Evolutionary conservation across 2,888 invertebrate genomes (phyloP).

Genomic region (Cephonodes hylas): DNA sequence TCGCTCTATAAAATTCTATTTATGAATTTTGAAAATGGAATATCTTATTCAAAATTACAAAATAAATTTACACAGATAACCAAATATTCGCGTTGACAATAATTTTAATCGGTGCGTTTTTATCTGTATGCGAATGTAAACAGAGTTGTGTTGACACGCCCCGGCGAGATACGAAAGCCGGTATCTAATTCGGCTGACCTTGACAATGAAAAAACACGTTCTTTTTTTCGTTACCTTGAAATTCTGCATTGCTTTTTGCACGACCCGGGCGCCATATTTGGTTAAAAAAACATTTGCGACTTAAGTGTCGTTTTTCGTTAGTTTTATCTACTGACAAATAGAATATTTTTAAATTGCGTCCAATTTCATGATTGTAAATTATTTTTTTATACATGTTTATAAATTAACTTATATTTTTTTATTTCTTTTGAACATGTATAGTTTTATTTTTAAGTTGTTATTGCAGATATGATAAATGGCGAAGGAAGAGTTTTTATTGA

Average conservation of each 20-base stretch:
- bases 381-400: neutral
- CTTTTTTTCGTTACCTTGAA: constrained; percentile 61
- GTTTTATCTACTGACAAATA: neutral
- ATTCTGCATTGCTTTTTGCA: constrained; percentile 54
- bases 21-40: neutral
- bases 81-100: constrained; percentile 25
- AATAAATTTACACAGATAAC: neutral
- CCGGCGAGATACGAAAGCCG: constrained; percentile 60
- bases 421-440: neutral
- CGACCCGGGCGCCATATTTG: constrained; percentile 30
- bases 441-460: neutral
- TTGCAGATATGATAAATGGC: no score
- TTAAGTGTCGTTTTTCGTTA: constrained; percentile 16
- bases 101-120: constrained; percentile 43
- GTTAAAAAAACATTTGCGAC: constrained; percentile 36
- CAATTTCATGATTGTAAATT: neutral
- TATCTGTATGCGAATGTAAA: constrained; percentile 65
- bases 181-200: constrained; percentile 77
- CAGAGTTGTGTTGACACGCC: constrained; percentile 68
- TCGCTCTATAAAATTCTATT: neutral
- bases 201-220: constrained; percentile 77
- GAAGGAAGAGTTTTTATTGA: no score
- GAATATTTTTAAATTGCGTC: neutral
- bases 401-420: neutral
- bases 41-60: neutral